Base-by-base conservation (phyloP, 2,888 invertebrate genomes). In the Mellilla xanthometata region DNA sequence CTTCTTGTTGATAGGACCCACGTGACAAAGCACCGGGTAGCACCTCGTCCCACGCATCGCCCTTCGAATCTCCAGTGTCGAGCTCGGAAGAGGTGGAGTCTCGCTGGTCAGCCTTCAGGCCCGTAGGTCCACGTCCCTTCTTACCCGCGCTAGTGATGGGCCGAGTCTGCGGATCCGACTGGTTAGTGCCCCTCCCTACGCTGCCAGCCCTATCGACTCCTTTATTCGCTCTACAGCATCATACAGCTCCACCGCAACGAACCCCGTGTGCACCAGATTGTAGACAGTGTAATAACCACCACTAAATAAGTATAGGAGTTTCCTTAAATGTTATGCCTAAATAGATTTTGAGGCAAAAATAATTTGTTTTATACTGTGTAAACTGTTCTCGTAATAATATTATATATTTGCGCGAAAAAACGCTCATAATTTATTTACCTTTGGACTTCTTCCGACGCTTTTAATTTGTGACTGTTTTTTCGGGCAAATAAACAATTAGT, bases 91-190 rank as follows among this genome's bases (percentile, higher is more conserved):
- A 83, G 50, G 61, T 68, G 0, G 79, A 78, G 47, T 63, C 82
- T 0, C 65, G 87, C 26, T 89, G 89, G 84, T 90, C 90, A 0
- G 90, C 90, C 0, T 90, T 90, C 59, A 72, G 89, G 3, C 90
- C 90, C 0, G 90, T 90, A 1, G 88, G 89, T 0, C 88, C 84
- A 0, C 72, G 88, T n/a, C 90, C 89, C 0, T 54, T 88, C 26
- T 62, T 90, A 5, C 87, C 89, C 0, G 87, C 90, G 0, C 49
- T 90, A 7, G 88, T 89, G 10, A 89, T 90, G 83, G 87, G 89
- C 2, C 63, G 90, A n/a, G 90, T 90, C 0, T 90, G 89, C 36
- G 90, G 90, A 0, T 87, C 90, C 0, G 90, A 90, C 13, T 90
- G 90, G 90, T 67, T 90, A 39, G 85, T 90, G 8, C 90, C 89